Conservation (phyloP, 1,140 invertebrate genomes). For the Oryctes rhinoceros region DNA sequence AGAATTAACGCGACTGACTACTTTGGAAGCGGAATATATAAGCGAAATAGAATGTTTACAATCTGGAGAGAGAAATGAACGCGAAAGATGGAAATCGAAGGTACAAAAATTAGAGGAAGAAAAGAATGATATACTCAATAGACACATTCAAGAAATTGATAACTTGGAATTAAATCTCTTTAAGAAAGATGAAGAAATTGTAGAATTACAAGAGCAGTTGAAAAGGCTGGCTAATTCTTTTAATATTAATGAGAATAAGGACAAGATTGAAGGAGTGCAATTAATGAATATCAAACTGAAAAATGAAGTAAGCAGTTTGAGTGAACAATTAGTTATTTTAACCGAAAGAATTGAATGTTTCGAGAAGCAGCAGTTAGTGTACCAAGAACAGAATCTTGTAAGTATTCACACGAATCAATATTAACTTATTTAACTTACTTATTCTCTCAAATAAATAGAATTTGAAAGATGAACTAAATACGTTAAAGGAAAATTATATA, state of each 20-base stretch:
- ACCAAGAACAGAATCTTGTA: background rate
- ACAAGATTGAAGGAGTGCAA: conserved; percentile 41
- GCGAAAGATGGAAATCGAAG: conserved; percentile 39
- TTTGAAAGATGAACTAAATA: conserved; percentile 44
- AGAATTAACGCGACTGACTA: conserved; percentile 38
- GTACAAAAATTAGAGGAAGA: conserved; percentile 41
- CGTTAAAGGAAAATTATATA: conserved; percentile 46
- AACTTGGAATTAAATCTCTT: conserved; percentile 39
- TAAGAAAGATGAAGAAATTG: conserved; percentile 43
- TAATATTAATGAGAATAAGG: conserved; percentile 3
- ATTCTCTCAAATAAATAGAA: conserved; percentile 29
- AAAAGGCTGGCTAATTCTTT: conserved; percentile 9
- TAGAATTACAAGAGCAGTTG: conserved; percentile 15
- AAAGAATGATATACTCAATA: conserved; percentile 6
- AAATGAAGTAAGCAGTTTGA: background rate
- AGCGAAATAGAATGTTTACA: conserved; percentile 46
- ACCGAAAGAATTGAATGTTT: background rate
- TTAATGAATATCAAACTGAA: conserved; percentile 20
- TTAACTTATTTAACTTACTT: background rate
- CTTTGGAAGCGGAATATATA: conserved; percentile 43
- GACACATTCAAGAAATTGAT: conserved; percentile 30
- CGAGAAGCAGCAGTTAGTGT: background rate
- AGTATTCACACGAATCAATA: background rate
- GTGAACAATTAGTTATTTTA: background rate
- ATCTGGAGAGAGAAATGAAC: conserved; percentile 34